Conservation (phyloP, 2,797 vertebrate genomes). For the Momotus momota region DNA sequence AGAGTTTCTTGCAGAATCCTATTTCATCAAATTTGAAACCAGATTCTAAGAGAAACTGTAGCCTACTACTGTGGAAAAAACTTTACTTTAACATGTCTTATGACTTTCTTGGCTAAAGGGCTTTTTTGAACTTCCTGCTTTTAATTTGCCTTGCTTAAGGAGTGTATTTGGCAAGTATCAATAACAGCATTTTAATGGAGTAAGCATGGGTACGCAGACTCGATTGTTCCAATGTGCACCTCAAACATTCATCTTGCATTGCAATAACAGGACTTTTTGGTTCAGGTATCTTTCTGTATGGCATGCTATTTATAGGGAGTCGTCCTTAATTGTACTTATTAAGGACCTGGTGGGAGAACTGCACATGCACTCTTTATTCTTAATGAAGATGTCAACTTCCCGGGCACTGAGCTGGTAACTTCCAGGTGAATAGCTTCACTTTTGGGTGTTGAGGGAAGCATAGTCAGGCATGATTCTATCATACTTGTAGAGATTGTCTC, state of each 20-base stretch:
- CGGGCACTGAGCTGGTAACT: background rate
- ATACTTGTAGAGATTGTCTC: background rate
- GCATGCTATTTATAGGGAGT: background rate
- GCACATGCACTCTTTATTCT: background rate
- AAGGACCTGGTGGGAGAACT: background rate
- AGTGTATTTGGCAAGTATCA: background rate
- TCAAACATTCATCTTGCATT: background rate
- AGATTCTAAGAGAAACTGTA: slow-evolving; percentile 44
- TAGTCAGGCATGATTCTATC: background rate
- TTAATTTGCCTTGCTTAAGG: background rate
- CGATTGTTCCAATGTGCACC: background rate
- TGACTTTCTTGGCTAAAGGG: slow-evolving; percentile 30
- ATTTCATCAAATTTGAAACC: slow-evolving; percentile 54
- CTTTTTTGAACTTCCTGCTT: slow-evolving; percentile 15
- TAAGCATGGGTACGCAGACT: background rate
- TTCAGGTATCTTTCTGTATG: background rate
- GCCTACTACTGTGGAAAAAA: slow-evolving; percentile 21
- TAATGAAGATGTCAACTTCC: background rate
- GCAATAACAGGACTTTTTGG: background rate
- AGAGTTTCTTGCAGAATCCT: slow-evolving; percentile 63
- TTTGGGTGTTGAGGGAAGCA: background rate
- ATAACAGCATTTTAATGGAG: background rate
- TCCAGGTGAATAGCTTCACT: background rate
- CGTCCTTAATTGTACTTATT: background rate
- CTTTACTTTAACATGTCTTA: slow-evolving; percentile 8